These are phyloP conservation scores for Falco rusticolus DNA, from an alignment of 2,797 vertebrate species.

Conservation along the genomic window DNA sequence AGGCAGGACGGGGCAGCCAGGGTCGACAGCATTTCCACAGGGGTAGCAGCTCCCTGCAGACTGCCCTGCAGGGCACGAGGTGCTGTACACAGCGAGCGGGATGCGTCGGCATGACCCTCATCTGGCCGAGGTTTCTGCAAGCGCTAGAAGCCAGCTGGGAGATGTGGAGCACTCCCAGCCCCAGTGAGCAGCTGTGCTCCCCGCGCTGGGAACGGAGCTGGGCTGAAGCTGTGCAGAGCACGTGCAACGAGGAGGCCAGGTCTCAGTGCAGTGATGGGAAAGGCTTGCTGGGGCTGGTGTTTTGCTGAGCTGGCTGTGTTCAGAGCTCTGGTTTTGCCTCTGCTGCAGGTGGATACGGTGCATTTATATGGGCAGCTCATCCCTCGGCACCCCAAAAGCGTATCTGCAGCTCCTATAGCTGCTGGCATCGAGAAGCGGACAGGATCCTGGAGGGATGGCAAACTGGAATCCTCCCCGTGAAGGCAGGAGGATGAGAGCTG, in stretches of 20 bases:
- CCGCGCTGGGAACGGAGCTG: neutral
- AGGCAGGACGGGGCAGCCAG: neutral
- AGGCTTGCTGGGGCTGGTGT: neutral
- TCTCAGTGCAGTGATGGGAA: neutral
- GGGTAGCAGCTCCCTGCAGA: neutral
- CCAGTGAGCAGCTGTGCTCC: neutral
- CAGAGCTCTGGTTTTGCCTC: neutral
- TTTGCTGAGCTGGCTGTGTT: neutral
- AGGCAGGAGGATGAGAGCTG: neutral
- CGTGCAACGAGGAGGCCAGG: neutral
- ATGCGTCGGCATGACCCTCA: rapidly evolving
- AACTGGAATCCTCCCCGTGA: neutral
- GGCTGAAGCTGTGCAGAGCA: neutral
- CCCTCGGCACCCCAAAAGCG: neutral
- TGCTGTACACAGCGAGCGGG: rapidly evolving
- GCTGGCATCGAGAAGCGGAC: rapidly evolving
- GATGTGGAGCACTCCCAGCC: rapidly evolving
- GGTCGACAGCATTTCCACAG: rapidly evolving
- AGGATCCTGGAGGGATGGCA: neutral
- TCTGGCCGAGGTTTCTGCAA: neutral
- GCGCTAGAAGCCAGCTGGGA: neutral
- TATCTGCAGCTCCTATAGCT: rapidly evolving
- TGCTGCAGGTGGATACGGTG: rapidly evolving
- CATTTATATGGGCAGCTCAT: neutral
- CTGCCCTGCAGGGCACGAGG: rapidly evolving